Conservation (phyloP, 1,140 invertebrate species). For the Heliothis subflexa region DNA sequence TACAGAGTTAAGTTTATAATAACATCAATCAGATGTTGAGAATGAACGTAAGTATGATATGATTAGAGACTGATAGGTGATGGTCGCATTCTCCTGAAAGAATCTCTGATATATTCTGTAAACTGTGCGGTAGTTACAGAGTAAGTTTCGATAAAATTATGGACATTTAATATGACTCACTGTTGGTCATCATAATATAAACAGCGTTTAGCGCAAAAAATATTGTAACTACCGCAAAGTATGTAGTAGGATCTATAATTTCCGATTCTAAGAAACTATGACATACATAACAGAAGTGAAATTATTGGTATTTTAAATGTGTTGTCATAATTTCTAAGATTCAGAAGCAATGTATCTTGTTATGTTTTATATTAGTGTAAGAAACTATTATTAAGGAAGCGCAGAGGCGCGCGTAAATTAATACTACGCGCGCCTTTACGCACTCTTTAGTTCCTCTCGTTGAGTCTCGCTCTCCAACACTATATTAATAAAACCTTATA, state of each 20-base stretch:
- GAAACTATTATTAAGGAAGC: conserved; percentile 61
- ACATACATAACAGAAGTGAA: conserved; percentile 4
- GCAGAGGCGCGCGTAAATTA: conserved; percentile 71
- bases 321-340: conserved; percentile 43
- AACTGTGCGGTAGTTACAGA: conserved; percentile 19
- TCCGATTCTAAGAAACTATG: conserved; percentile 12
- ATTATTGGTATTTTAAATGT: background rate
- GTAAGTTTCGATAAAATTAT: background rate
- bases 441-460: conserved; percentile 76
- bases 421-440: conserved; percentile 72
- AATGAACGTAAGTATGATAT: conserved; percentile 37
- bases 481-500: conserved; percentile 4
- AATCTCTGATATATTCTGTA: conserved; percentile 27
- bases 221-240: conserved; percentile 22
- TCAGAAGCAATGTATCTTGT: conserved; percentile 46
- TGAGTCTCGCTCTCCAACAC: conserved; percentile 63
- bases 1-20: conserved; percentile 40
- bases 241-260: conserved; percentile 8
- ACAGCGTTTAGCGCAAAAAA: background rate
- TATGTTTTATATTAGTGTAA: conserved; percentile 60
- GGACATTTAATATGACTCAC: no score
- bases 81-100: conserved; percentile 40
- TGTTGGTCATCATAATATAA: no score
- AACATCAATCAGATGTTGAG: conserved; percentile 9
- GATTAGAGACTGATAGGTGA: conserved; percentile 47